phyloP scores from a whole-genome alignment of 1,140 invertebrate species.

The Triops cancriformis region DNA sequence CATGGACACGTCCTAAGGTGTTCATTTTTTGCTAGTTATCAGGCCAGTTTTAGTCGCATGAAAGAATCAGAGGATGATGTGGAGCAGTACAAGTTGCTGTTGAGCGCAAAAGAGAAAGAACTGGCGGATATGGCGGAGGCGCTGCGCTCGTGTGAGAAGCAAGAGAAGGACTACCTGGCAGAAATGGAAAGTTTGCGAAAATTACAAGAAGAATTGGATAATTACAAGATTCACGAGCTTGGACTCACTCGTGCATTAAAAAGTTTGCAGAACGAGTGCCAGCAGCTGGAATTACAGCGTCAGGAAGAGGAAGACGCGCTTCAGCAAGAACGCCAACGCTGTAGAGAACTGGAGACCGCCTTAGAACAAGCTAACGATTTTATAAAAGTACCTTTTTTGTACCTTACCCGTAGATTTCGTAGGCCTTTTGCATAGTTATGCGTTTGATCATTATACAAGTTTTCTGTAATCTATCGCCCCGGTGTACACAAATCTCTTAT shows the following conservation, averaged over 20 bases:
- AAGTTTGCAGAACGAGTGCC: background rate
- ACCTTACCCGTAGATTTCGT: background rate
- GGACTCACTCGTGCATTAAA: background rate
- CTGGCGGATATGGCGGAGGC: background rate
- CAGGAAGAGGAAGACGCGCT: background rate
- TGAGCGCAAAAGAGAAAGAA: background rate
- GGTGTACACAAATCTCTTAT: no score
- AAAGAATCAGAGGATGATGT: background rate
- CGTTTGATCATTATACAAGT: no score
- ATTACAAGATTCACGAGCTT: background rate
- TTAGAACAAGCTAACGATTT: conserved; percentile 4
- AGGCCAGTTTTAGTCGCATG: background rate
- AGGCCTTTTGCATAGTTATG: no score
- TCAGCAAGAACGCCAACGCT: background rate
- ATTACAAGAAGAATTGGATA: background rate
- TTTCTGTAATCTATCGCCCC: no score
- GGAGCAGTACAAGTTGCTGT: background rate
- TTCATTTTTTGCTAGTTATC: background rate
- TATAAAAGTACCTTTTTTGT: background rate
- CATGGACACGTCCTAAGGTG: background rate
- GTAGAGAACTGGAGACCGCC: background rate
- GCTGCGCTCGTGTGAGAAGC: background rate
- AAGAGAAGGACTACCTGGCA: background rate
- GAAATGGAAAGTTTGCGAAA: background rate
- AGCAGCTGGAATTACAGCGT: background rate